Evolutionary conservation across 1,140 invertebrate species (phyloP), one percentile per base, ranked within the genome.

Genomic region (Apis florea): DNA sequence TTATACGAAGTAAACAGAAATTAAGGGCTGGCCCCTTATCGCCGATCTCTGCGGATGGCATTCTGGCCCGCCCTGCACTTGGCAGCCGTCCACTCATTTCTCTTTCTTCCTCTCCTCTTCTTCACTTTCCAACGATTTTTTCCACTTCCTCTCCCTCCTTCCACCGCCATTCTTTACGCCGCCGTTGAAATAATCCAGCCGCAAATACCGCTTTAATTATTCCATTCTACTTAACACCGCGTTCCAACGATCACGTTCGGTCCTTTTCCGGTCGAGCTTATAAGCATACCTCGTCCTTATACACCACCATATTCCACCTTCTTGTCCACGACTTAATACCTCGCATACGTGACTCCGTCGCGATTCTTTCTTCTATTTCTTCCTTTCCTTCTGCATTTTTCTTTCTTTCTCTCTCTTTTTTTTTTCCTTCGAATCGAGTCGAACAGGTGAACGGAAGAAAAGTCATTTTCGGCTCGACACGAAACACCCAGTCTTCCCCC

Each of bases 31-130:
- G 24, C 31, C 82, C 76, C 76, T 78, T 75, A 69, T 81, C 77
- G 69, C 49, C 82, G 73, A 59, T 75, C 61, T 78, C 83, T 85
- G 84, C 84, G 51, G 63, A 82, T 86, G 83, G 75, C 85, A 71
- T 82, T 67, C 59, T 73, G 56, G 56, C 64, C 79, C 73, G 31
- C 56, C 24, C 58, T 86, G 80, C 83, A 75, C 71, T 86, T 86
- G 85, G 85, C 85, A 84, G 64, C 68, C 61, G 72, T 79, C 83
- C 83, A 76, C 61, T 64, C 64, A 74, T 85, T 75, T 88, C 76
- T 71, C 61, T 67, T 63, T 78, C 54, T 69, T 61, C 26, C 26
- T 80, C 21, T 64, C 54, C 54, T 66, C 49, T 67, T 70, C 70
- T 58, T 73, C 59, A 40, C 71, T 74, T 58, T 81, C 51, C 19